phyloP scores from a whole-genome alignment of 2,797 vertebrate genomes.

The Pampus argenteus region DNA sequence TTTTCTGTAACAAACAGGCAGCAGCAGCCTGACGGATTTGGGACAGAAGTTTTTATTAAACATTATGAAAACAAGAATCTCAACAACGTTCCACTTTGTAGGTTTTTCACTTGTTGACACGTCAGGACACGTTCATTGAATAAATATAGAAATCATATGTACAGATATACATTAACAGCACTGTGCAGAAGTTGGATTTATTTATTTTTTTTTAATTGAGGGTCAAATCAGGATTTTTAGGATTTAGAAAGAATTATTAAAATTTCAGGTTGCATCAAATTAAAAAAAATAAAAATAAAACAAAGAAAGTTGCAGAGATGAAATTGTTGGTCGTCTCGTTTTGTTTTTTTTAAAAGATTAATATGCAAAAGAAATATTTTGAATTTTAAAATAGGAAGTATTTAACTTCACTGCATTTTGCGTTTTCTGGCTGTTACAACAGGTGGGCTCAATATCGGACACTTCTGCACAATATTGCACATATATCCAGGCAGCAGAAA shows the following conservation, averaged over 20 bases:
- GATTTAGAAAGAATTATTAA: not conserved
- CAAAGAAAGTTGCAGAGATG: not conserved
- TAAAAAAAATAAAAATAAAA: constrained; percentile 7
- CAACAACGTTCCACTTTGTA: constrained; percentile 84
- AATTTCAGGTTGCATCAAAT: not conserved
- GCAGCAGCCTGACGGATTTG: constrained; percentile 55
- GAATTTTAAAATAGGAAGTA: not conserved
- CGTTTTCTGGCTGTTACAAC: constrained; percentile 20
- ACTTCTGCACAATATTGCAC: constrained; percentile 83
- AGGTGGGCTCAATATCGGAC: constrained; percentile 36
- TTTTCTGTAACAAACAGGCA: constrained; percentile 19
- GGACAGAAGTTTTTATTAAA: constrained; percentile 90
- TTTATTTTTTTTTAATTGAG: not conserved
- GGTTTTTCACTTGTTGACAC: constrained; percentile 83
- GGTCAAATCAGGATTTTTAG: constrained; percentile 8
- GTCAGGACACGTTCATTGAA: constrained; percentile 83
- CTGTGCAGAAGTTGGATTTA: constrained; percentile 73
- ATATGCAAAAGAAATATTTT: constrained; percentile 1
- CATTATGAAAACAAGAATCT: constrained; percentile 88
- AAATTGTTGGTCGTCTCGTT: constrained; percentile 1
- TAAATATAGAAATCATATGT: constrained; percentile 89
- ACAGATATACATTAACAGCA: constrained; percentile 85
- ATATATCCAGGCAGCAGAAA: constrained; percentile 82
- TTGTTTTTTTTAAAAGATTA: not conserved
- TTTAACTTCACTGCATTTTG: not conserved